Evolutionary conservation across 2,888 invertebrate genomes (phyloP), one percentile per base, ranked within the genome.

Genomic region (Ecdyonurus torrentis): DNA sequence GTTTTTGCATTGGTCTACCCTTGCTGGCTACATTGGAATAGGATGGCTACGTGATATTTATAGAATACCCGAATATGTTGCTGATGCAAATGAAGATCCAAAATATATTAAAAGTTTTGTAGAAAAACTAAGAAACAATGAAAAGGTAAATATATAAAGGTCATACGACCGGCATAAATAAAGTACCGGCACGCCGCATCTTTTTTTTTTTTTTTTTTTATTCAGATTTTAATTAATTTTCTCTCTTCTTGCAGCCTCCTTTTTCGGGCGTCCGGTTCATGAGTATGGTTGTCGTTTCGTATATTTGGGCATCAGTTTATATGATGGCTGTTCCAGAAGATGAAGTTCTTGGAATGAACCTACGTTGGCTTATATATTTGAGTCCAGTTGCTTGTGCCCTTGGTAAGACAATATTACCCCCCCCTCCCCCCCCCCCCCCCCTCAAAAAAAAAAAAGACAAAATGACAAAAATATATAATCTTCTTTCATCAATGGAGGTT

Each of bases 21-120:
- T 91, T 20, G 94, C 90, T 1, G 94, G 94, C 2, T 91, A 89
- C 71, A 79, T 83, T 69, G 89, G 91, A 0, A 71, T 89, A 19
- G 95, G 95, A 7, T 94, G 93, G 89, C 69, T 96, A 1, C 79
- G 87, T 5, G 97, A 97, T 73, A 73, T 92, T 1, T 89, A 89
- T 69, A 81, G 84, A 66, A 87, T 97, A 63, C 91, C 91, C 0
- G 81, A 85, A 62, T 95, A 94, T 75, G 91, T 94, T 1, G 81
- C 83, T 63, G 90, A 92, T 67, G 85, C 84, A 20, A 91, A 91
- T 70, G 83, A 86, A 67, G 86, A 89, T 70, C 84, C 84, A 0
- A 76, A 79, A 58, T 85, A 84, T 69, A 76, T 88, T 66, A 78
- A 80, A 61, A 79, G 82, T 63, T 82, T 90, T 65, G 77, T 83